Evolutionary conservation across 1,140 invertebrate genomes (phyloP).

Genomic region (Episyrphus balteatus): DNA sequence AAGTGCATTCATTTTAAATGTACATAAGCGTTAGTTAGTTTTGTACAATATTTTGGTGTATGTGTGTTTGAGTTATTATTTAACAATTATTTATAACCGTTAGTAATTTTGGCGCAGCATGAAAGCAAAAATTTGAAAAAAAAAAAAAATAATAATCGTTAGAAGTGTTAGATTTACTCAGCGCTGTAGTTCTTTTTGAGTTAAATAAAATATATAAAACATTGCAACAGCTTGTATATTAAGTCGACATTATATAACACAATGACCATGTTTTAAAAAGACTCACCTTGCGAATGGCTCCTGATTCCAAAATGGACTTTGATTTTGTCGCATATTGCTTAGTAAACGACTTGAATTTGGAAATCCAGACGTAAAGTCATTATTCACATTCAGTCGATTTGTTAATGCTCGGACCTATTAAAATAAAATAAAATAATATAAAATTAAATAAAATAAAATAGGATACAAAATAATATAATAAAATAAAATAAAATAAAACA

Average conservation of each 20-base stretch:
- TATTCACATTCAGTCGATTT: constrained; percentile 71
- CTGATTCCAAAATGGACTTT: constrained; percentile 33
- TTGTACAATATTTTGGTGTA: neutral
- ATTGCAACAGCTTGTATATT: neutral
- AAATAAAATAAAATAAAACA: neutral
- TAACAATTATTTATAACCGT: neutral
- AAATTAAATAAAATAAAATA: constrained; percentile 7
- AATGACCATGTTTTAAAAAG: neutral
- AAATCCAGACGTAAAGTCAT: constrained; percentile 40
- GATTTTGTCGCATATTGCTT: constrained; percentile 32
- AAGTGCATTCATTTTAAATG: neutral
- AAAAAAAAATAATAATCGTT: constrained; percentile 1
- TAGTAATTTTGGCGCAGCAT: constrained; percentile 7
- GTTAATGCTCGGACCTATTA: constrained; percentile 68
- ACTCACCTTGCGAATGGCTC: constrained; percentile 33
- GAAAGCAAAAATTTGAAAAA: constrained; percentile 10
- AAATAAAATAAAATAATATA: constrained; percentile 1
- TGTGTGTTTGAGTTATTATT: neutral
- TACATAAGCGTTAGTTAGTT: neutral
- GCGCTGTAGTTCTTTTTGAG: too few relatives aligned
- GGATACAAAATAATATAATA: neutral
- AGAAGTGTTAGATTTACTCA: neutral
- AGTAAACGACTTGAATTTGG: constrained; percentile 34
- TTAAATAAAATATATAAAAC: too few relatives aligned
- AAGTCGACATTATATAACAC: neutral